Conservation (phyloP, 2,888 invertebrate genomes). For the Beris morrisii region DNA sequence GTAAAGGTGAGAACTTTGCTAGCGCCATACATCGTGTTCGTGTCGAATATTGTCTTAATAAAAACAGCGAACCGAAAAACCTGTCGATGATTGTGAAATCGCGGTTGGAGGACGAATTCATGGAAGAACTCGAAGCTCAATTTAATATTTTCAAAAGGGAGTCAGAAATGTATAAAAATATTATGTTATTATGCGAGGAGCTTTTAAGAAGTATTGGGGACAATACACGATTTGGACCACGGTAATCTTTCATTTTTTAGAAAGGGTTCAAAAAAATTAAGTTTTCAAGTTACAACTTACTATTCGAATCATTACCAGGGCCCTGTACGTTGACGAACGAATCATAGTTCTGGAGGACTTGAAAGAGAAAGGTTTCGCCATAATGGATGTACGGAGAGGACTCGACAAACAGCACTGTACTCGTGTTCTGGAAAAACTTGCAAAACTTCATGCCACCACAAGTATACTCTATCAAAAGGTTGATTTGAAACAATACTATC, state of each 20-base stretch:
- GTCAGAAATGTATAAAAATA: slow-evolving; percentile 43
- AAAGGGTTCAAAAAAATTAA: too few species aligned
- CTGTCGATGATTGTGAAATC: slow-evolving; percentile 46
- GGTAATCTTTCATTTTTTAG: slow-evolving; percentile 35
- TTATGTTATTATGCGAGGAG: slow-evolving; percentile 41
- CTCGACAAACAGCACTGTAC: slow-evolving; percentile 58
- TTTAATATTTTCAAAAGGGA: slow-evolving; percentile 46
- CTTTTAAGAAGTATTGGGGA: slow-evolving; percentile 43
- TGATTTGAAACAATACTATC: slow-evolving; percentile 23
- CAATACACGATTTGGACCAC: slow-evolving; percentile 45
- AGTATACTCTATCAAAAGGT: slow-evolving; percentile 59
- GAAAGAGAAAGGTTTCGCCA: slow-evolving; percentile 57
- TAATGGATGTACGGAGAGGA: slow-evolving; percentile 57
- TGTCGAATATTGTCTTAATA: slow-evolving; percentile 38
- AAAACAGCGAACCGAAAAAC: slow-evolving; percentile 32
- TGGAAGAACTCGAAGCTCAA: slow-evolving; percentile 44
- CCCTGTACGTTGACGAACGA: slow-evolving; percentile 45
- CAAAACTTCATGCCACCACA: slow-evolving; percentile 60
- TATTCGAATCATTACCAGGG: slow-evolving; percentile 37
- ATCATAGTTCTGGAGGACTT: slow-evolving; percentile 58
- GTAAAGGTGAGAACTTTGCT: slow-evolving; percentile 48
- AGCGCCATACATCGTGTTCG: slow-evolving; percentile 45
- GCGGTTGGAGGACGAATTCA: slow-evolving; percentile 42
- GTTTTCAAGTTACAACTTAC: neutral
- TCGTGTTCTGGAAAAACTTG: slow-evolving; percentile 58